Conservation (phyloP, 2,113 vertebrate genomes). For the Quiscalus mexicanus region DNA sequence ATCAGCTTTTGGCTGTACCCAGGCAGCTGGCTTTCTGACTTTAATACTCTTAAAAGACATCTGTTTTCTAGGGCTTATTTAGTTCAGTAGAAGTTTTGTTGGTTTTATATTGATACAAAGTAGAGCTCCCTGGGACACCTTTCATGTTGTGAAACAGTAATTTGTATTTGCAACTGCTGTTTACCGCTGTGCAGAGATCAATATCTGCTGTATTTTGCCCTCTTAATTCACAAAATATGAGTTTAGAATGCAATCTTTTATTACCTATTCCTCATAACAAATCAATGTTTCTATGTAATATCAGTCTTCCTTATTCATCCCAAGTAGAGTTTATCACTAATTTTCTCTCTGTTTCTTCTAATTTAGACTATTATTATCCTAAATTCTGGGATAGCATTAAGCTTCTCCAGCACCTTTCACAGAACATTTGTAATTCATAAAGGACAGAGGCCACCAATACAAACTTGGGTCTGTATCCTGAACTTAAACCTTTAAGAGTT, state of each 20-base stretch:
- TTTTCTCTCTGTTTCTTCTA: neutral
- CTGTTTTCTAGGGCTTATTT: conserved; percentile 44
- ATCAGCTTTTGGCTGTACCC: neutral
- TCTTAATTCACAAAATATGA: conserved; percentile 21
- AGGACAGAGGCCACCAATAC: neutral
- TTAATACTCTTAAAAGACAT: conserved; percentile 28
- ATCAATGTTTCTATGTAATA: conserved; percentile 16
- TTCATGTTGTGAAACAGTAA: neutral
- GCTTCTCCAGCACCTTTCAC: neutral
- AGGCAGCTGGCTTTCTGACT: conserved; percentile 17
- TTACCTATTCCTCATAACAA: conserved; percentile 12
- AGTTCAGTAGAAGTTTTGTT: conserved; percentile 28
- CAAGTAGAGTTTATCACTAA: neutral
- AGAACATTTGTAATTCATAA: neutral
- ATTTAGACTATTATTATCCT: neutral
- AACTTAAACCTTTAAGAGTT: neutral
- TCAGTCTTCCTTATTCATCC: neutral
- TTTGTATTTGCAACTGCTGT: neutral
- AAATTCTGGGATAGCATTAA: neutral
- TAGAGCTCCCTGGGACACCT: neutral
- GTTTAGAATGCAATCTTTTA: conserved; percentile 9
- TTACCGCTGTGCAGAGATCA: conserved; percentile 1
- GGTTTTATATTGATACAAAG: neutral
- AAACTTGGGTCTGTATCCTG: neutral
- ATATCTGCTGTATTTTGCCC: neutral